A percentile compares a stretch with the other conserved stretches of the same genome.
Evolutionary conservation across 2,113 vertebrate species (phyloP).

Genomic region (Poicephalus gulielmi): DNA sequence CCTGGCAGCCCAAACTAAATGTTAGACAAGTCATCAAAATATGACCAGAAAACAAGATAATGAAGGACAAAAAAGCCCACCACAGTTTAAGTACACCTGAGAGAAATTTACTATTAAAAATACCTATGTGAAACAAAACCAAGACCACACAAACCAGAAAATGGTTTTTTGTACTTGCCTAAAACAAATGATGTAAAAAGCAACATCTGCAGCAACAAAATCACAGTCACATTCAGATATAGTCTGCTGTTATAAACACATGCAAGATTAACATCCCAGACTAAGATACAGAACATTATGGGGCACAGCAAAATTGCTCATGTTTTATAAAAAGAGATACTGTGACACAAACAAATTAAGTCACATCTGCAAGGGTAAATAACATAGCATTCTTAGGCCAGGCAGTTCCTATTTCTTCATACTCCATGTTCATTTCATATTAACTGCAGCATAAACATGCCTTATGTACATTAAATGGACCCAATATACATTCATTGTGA

Average conservation of each 20-base stretch:
- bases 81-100: not conserved
- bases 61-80: not conserved
- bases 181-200: not conserved
- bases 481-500: not conserved
- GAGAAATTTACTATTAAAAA: not conserved
- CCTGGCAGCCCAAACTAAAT: not conserved
- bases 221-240: not conserved
- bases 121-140: not conserved
- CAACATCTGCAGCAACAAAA: slow-evolving; percentile 9
- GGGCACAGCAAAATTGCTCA: not conserved
- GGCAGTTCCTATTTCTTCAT: not conserved
- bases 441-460: not conserved
- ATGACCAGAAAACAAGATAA: not conserved
- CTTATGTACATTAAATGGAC: not conserved
- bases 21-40: slow-evolving; percentile 12
- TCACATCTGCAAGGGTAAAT: not conserved
- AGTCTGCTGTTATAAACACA: slow-evolving; percentile 10
- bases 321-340: not conserved
- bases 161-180: not conserved
- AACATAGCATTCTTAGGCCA: not conserved
- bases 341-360: not conserved
- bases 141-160: not conserved
- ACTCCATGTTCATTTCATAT: not conserved
- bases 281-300: not conserved
- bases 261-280: not conserved